A percentile compares a stretch with the other conserved stretches of the same genome.
phyloP scores from a whole-genome alignment of 2,113 vertebrate genomes.

The Phrynocephalus versicolor region DNA sequence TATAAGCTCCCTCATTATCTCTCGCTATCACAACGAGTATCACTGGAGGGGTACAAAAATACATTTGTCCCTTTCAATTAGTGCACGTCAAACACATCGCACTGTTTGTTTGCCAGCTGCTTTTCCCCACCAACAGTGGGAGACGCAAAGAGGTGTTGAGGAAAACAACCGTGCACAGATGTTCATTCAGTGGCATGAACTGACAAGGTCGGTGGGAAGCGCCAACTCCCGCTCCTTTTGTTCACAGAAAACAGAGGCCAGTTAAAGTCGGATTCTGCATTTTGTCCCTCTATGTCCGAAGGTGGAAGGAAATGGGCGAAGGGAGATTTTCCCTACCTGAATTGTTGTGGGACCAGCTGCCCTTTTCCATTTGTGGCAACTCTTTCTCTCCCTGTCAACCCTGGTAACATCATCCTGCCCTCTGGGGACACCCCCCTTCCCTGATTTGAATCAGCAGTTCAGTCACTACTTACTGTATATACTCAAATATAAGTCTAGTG shows the following conservation, averaged over 20 bases:
- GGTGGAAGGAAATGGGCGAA: not conserved
- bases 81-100: constrained; percentile 71
- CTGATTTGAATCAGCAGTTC: not conserved
- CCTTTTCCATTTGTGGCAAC: not conserved
- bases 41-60: constrained; percentile 54
- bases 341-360: not conserved
- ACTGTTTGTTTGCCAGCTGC: constrained; percentile 68
- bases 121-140: constrained; percentile 60
- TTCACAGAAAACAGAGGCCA: constrained; percentile 38
- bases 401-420: not conserved
- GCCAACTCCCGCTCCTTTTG: constrained; percentile 12
- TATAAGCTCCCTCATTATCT: constrained; percentile 47
- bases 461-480: not conserved
- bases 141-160: constrained; percentile 67
- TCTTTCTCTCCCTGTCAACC: not conserved
- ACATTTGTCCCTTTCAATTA: constrained; percentile 64
- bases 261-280: constrained; percentile 16
- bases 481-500: too few relatives aligned
- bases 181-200: constrained; percentile 38
- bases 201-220: constrained; percentile 30
- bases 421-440: not conserved
- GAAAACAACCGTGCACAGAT: constrained; percentile 42
- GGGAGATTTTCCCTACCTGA: not conserved
- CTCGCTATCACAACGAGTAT: constrained; percentile 78
- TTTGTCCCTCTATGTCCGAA: not conserved